Conservation (phyloP, 2,797 vertebrate species). For the Chelon auratus region DNA sequence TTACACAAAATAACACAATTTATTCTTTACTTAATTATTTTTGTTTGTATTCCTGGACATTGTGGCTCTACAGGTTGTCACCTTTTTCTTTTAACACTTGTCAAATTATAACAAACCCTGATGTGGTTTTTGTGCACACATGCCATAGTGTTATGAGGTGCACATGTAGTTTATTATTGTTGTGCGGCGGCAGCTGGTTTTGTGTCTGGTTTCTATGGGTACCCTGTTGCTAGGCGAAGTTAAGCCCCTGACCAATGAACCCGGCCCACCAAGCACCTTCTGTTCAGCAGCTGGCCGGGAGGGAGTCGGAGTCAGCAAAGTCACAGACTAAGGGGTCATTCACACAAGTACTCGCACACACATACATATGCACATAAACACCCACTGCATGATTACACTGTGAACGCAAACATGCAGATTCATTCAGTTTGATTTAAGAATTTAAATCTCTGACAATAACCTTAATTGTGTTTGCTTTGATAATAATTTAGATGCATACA, state of each 20-base stretch:
- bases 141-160: conserved; percentile 26
- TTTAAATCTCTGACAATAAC: conserved; percentile 33
- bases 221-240: conserved; percentile 87
- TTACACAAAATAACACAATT: not conserved
- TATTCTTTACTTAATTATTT: not conserved
- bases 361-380: conserved; percentile 2
- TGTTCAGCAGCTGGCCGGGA: conserved; percentile 80
- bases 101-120: conserved; percentile 19
- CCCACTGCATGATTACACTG: conserved; percentile 6
- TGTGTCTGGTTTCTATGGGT: conserved; percentile 83
- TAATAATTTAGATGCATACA: conserved; percentile 3
- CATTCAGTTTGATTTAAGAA: conserved; percentile 30
- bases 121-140: conserved; percentile 8
- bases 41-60: not conserved
- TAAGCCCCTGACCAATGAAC: conserved; percentile 84
- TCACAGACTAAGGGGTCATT: conserved; percentile 50
- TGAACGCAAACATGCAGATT: conserved; percentile 36
- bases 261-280: conserved; percentile 78
- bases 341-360: conserved; percentile 1
- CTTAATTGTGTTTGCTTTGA: conserved; percentile 4
- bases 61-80: conserved; percentile 14
- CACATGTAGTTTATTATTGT: conserved; percentile 73
- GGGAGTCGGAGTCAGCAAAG: conserved; percentile 74
- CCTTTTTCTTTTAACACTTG: not conserved
- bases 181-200: conserved; percentile 73